Base-by-base conservation (phyloP, 2,797 vertebrate species). In the Rhinoraja longicauda region DNA sequence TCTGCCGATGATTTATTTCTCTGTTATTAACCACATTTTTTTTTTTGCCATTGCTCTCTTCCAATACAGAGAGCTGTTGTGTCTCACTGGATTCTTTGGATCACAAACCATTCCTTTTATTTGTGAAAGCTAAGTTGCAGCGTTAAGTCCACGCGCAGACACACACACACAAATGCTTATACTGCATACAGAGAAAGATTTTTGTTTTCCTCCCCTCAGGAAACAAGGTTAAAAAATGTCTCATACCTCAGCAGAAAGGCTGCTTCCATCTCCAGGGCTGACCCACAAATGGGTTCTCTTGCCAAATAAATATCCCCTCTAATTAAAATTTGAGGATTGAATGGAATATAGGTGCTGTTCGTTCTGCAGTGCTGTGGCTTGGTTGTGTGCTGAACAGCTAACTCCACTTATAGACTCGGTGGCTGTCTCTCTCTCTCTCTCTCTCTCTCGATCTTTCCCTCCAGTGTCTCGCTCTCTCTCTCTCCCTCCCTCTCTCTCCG, bases 291-390 rank as follows among this genome's bases (percentile, higher is more conserved):
- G 90, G 36, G 36, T 70, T 36, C 67, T 26, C 90, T 91, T 45
- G 36, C 70, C 90, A 91, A 70, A 24, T 67, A 45, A 73, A 73
- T 72, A 91, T 73, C 67, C 70, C 67, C 39, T 70, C 29, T 26
- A 72, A 73, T 91, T 70, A 73, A 91, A 72, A 26, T 72, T 73
- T 39, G 90, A 73, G 39, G 90, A 73, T 26, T 91, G 67, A 53
- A 26, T 91, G 67, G 67, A 91, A 26, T 67, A 64, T 64, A 36
- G 90, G 32, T 73, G 90, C 36, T 73, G 67, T 91, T 67, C 72
- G 36, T 72, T 91, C 90, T 91, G 90, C 90, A 91, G 67, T 91
- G 90, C 90, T n/a, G 84, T 36, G 15, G 62, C n/a, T 91, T 73
- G 90, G 67, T 6, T 73, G 19, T 91, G 90, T 73, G 90, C 21